These are phyloP conservation scores for Petrophora chlorosata DNA, from an alignment of 2,888 invertebrate genomes.

Conservation along the genomic window DNA sequence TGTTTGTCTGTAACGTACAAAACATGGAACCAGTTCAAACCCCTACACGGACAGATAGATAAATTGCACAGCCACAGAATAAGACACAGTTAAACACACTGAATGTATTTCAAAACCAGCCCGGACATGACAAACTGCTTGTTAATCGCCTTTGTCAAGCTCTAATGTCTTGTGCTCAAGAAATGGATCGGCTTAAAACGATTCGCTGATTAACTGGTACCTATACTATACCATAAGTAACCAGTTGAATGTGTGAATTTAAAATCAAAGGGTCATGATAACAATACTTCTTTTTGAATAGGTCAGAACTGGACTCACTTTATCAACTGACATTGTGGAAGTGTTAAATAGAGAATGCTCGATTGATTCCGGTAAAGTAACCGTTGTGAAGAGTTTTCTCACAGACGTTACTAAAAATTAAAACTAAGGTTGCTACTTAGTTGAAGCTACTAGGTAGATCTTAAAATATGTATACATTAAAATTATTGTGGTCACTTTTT, in stretches of 20 bases:
- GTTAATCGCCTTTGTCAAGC: conserved; percentile 71
- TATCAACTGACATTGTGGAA: conserved; percentile 8
- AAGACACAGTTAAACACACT: conserved; percentile 8
- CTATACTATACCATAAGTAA: too few species aligned
- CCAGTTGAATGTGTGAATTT: conserved; percentile 37
- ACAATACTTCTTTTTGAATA: conserved; percentile 35
- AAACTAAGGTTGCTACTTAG: too few species aligned
- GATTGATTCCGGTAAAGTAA: conserved; percentile 12
- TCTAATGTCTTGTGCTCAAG: conserved; percentile 59
- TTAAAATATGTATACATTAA: too few species aligned
- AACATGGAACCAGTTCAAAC: conserved; percentile 35
- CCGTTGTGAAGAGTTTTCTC: background rate
- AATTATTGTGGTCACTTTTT: too few species aligned
- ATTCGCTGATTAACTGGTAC: conserved; percentile 41
- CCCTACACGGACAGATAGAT: conserved; percentile 33
- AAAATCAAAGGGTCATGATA: conserved; percentile 40
- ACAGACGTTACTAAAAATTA: too few species aligned
- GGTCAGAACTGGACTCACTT: conserved; percentile 41
- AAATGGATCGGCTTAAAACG: conserved; percentile 65
- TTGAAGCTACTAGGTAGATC: too few species aligned
- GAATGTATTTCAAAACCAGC: conserved; percentile 41
- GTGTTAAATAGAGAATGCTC: conserved; percentile 10
- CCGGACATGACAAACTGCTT: conserved; percentile 67
- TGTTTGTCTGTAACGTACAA: conserved; percentile 30
- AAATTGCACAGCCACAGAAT: conserved; percentile 26